Conservation (phyloP, 1,140 invertebrate species). For the Carcinoscorpius rotundicauda region DNA sequence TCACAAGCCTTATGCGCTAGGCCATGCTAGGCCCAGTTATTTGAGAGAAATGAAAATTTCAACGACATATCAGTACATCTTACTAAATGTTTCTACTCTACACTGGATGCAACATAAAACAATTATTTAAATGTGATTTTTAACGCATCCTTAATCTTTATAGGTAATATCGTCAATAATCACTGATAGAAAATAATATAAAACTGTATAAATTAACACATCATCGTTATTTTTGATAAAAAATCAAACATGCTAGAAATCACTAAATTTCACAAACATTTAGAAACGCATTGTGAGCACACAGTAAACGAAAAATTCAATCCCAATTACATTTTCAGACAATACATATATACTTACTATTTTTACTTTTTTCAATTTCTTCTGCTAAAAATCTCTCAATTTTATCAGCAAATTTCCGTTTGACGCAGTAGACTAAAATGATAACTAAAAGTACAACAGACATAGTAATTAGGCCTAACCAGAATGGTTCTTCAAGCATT, state of each 20-base stretch:
- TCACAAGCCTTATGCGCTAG: no score
- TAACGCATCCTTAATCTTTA: not conserved
- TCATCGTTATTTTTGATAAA: not conserved
- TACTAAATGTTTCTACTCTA: no score
- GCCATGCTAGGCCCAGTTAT: no score
- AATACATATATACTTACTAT: conserved; percentile 17
- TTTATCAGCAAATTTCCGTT: conserved; percentile 66
- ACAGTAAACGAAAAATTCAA: no score
- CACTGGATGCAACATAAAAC: no score
- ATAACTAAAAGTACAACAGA: conserved; percentile 56
- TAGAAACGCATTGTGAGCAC: not conserved
- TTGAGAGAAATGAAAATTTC: no score
- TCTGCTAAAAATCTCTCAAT: conserved; percentile 66
- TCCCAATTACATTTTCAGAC: no score
- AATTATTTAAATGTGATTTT: no score
- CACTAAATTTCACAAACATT: not conserved
- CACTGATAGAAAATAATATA: not conserved
- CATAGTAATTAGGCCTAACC: conserved; percentile 64
- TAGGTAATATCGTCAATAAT: not conserved
- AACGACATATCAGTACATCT: no score
- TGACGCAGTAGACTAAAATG: conserved; percentile 61
- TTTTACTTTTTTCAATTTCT: conserved; percentile 47
- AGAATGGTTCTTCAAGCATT: conserved; percentile 70
- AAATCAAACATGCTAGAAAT: not conserved
- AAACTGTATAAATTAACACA: not conserved